Conservation (phyloP, 2,113 vertebrate species). For the Laterallus jamaicensis region DNA sequence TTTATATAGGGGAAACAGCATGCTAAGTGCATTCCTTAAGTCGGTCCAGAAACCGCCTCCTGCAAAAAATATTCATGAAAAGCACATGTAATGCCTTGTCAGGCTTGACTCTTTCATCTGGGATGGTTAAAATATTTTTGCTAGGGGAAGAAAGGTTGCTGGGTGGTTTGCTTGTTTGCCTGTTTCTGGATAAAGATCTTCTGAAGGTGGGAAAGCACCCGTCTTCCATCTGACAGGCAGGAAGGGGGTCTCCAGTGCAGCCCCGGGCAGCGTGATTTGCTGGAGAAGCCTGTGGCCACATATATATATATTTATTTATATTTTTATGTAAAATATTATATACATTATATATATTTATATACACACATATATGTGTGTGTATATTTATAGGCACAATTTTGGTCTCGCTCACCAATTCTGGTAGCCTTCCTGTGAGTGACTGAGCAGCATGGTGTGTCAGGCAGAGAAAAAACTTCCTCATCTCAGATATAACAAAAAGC, state of each 20-base stretch:
- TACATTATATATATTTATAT: too few relatives aligned
- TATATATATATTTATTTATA: too few relatives aligned
- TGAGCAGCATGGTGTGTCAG: neutral
- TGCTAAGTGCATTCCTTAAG: conserved; percentile 32
- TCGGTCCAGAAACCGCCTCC: neutral
- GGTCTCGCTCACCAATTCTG: neutral
- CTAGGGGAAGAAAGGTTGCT: neutral
- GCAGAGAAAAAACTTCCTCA: neutral
- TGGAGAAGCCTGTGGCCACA: neutral
- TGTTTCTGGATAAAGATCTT: neutral
- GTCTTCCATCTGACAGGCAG: neutral
- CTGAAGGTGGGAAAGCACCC: neutral
- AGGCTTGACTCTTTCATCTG: neutral
- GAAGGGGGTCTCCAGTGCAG: neutral
- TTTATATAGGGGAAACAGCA: neutral
- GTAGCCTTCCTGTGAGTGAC: neutral
- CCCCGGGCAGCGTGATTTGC: neutral
- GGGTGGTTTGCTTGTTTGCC: neutral
- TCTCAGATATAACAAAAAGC: neutral
- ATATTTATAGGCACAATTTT: neutral
- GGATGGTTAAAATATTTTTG: neutral
- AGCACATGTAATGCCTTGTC: neutral
- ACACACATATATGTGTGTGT: too few relatives aligned
- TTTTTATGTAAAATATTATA: too few relatives aligned
- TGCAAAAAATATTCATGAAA: neutral